A percentile compares a stretch with the other conserved stretches of the same genome.
These are phyloP conservation scores for Sorex fumeus DNA, from an alignment of 2,113 vertebrate species.

Conservation along the genomic window DNA sequence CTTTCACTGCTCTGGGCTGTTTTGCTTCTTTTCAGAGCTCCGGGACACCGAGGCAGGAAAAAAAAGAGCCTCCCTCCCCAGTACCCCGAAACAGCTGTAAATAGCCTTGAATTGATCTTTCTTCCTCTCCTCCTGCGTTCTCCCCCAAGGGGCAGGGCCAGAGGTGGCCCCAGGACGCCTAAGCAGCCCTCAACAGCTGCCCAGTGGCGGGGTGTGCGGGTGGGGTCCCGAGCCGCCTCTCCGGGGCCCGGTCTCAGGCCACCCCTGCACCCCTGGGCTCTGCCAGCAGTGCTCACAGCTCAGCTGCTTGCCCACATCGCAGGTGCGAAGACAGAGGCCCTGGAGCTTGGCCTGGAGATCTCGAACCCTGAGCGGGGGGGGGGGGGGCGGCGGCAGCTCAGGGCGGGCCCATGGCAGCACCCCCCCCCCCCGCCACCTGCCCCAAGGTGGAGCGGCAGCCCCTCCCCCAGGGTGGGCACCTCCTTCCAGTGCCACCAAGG, in stretches of 20 bases:
- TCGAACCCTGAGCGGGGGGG: background rate
- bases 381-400: background rate
- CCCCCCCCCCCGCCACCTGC: no score
- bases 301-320: background rate
- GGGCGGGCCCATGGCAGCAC: no score
- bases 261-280: no score
- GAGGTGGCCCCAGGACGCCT: constrained; percentile 51
- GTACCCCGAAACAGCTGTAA: constrained; percentile 75
- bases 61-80: background rate
- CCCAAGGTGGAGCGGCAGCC: background rate
- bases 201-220: background rate
- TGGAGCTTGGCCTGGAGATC: no score
- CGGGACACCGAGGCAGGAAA: constrained; percentile 72
- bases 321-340: background rate
- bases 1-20: constrained; percentile 75
- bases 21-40: constrained; percentile 78
- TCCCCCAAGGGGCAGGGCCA: constrained; percentile 48
- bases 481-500: constrained; percentile 80
- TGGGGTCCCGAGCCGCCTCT: no score
- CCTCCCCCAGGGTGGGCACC: background rate
- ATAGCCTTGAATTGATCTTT: constrained; percentile 73
- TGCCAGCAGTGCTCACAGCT: no score
- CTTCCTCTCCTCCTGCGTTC: constrained; percentile 4
- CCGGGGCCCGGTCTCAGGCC: no score
- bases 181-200: background rate